These are phyloP conservation scores for Fukomys damarensis DNA, from an alignment of 2,113 vertebrate species.

Conservation along the genomic window DNA sequence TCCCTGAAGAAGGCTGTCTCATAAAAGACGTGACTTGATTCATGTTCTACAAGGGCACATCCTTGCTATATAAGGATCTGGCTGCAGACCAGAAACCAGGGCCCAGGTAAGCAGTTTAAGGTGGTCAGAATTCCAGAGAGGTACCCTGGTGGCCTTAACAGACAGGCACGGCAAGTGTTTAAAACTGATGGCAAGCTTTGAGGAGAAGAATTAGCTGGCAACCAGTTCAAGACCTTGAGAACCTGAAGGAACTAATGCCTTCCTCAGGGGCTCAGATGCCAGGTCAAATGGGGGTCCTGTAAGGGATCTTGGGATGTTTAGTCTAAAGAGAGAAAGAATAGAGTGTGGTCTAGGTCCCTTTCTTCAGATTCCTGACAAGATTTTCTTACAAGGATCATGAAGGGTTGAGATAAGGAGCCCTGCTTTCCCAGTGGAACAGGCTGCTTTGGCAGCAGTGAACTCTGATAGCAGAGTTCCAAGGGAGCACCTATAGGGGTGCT, in stretches of 20 bases:
- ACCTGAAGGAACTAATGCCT: background rate
- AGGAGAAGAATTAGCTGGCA: background rate
- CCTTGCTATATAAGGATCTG: background rate
- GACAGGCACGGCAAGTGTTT: background rate
- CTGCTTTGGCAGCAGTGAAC: background rate
- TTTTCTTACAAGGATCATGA: fast-evolving
- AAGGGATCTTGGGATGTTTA: background rate
- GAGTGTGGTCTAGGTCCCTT: background rate
- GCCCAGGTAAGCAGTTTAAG: background rate
- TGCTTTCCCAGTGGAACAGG: background rate
- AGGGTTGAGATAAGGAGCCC: background rate
- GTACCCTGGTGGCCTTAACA: background rate
- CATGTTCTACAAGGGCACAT: background rate
- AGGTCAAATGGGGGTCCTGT: background rate
- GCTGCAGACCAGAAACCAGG: background rate
- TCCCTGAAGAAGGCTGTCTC: background rate
- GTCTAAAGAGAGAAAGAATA: background rate
- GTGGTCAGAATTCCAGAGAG: background rate
- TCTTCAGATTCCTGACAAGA: background rate
- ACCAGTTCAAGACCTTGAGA: background rate
- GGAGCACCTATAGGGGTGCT: background rate
- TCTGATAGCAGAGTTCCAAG: fast-evolving
- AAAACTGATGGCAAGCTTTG: background rate
- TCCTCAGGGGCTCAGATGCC: background rate
- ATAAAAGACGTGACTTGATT: too few species aligned